phyloP scores from a whole-genome alignment of 2,888 invertebrate species.

The Brenthis daphne region DNA sequence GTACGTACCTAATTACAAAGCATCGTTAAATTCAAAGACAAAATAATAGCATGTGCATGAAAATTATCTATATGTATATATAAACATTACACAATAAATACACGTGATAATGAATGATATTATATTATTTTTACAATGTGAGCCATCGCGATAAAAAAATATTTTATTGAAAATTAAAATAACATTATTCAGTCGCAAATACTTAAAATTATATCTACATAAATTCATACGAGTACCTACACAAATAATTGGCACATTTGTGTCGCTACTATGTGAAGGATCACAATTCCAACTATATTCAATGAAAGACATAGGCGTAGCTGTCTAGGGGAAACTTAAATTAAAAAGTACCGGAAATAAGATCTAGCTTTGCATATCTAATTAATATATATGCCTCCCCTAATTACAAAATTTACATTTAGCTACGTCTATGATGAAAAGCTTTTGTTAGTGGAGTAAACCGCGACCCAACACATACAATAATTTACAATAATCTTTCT shows the following conservation, averaged over 20 bases:
- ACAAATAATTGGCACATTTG: slow-evolving; percentile 40
- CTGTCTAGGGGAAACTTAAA: slow-evolving; percentile 1
- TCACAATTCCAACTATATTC: slow-evolving; percentile 29
- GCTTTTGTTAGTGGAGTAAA: slow-evolving; percentile 34
- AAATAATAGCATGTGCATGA: slow-evolving; percentile 17
- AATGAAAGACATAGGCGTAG: neutral
- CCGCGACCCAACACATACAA: slow-evolving; percentile 30
- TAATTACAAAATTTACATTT: slow-evolving; percentile 17
- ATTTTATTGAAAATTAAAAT: slow-evolving; percentile 38
- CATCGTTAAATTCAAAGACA: slow-evolving; percentile 22
- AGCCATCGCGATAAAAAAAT: slow-evolving; percentile 21
- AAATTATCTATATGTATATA: slow-evolving; percentile 1
- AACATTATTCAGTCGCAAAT: slow-evolving; percentile 46
- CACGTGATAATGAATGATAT: slow-evolving; percentile 18
- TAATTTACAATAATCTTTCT: slow-evolving; percentile 29
- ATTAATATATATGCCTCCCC: slow-evolving; percentile 1
- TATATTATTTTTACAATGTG: slow-evolving; percentile 20
- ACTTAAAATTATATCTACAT: slow-evolving; percentile 43
- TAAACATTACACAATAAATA: slow-evolving; percentile 24
- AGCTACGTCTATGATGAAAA: slow-evolving; percentile 15
- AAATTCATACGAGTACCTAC: slow-evolving; percentile 35
- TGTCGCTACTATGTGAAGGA: slow-evolving; percentile 35
- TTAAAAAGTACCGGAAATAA: neutral
- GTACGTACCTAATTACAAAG: slow-evolving; percentile 28
- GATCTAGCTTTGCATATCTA: neutral